These are phyloP conservation scores for Philopedon plagiatum DNA, from an alignment of 2,888 invertebrate genomes.

Conservation along the genomic window DNA sequence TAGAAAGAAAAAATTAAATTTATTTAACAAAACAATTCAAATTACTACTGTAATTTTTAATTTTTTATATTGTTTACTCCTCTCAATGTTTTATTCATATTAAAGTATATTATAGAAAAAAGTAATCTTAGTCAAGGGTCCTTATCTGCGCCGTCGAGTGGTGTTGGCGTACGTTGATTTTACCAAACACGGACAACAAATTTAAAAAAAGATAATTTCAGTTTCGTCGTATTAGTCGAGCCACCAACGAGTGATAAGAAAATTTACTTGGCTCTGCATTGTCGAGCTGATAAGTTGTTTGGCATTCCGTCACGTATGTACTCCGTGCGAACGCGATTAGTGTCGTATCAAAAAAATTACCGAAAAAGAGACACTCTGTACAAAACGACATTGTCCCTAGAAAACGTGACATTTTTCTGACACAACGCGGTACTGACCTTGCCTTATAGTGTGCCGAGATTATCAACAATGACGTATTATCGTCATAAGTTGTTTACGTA, in stretches of 20 bases:
- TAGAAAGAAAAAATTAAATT: too few relatives aligned
- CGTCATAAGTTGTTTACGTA: slow-evolving; percentile 16
- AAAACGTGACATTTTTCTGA: slow-evolving; percentile 15
- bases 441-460: neutral
- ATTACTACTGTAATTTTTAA: neutral
- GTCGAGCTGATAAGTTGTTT: slow-evolving; percentile 47
- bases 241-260: slow-evolving; percentile 50
- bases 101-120: neutral
- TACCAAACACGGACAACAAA: slow-evolving; percentile 40
- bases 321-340: slow-evolving; percentile 28
- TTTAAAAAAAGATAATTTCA: slow-evolving; percentile 47
- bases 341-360: neutral
- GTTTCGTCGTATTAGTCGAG: slow-evolving; percentile 49
- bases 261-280: slow-evolving; percentile 48
- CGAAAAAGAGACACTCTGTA: slow-evolving; percentile 18
- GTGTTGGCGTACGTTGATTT: slow-evolving; percentile 33
- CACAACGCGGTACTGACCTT: slow-evolving; percentile 22
- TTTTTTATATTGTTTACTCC: neutral
- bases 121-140: slow-evolving; percentile 16
- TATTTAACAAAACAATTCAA: neutral
- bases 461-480: slow-evolving; percentile 36
- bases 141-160: slow-evolving; percentile 43
- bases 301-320: slow-evolving; percentile 47
- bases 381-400: slow-evolving; percentile 3
- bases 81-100: neutral